Evolutionary conservation across 2,797 vertebrate genomes (phyloP).

Genomic region (Galagoides demidoff): DNA sequence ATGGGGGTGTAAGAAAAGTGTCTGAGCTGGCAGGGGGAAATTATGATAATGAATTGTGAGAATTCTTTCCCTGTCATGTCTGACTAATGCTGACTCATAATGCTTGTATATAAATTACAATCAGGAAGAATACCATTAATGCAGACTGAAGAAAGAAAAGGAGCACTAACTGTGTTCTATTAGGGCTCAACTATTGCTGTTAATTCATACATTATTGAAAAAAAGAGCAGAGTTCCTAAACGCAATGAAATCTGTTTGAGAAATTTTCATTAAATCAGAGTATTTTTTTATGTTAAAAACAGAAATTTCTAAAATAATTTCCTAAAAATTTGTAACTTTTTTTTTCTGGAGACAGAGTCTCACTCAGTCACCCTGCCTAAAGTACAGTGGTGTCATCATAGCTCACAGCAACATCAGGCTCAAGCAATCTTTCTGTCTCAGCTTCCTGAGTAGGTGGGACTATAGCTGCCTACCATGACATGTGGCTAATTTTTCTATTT

Average conservation of each 20-base stretch:
- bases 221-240: background rate
- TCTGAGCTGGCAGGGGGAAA: background rate
- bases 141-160: background rate
- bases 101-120: background rate
- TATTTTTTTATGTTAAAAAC: background rate
- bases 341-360: no score
- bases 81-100: background rate
- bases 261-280: slow-evolving; percentile 43
- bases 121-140: background rate
- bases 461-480: no score
- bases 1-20: background rate
- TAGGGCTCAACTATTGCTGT: background rate
- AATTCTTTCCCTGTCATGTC: background rate
- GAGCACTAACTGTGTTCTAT: background rate
- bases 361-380: no score
- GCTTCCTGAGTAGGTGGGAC: no score
- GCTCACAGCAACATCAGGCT: no score
- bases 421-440: no score
- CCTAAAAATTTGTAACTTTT: slow-evolving; percentile 25
- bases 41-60: slow-evolving; percentile 17
- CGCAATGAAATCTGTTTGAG: background rate
- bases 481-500: no score
- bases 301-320: slow-evolving; percentile 47
- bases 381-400: no score
- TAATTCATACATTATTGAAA: background rate